phyloP scores from a whole-genome alignment of 2,113 vertebrate genomes.

The Psammodynastes pulverulentus region DNA sequence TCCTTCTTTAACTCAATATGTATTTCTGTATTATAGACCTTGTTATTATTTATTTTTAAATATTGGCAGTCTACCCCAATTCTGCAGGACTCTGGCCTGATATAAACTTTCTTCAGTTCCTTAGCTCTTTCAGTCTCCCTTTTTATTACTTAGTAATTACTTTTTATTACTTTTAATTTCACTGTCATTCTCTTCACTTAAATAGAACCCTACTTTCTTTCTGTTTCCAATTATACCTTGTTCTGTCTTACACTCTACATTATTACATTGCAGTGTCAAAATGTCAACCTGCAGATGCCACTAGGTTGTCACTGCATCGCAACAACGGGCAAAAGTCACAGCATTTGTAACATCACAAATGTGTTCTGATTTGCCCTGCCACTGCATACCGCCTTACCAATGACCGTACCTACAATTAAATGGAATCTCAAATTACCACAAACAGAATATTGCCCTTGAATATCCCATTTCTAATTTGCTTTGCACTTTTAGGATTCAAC shows the following conservation, averaged over 20 bases:
- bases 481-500: not conserved
- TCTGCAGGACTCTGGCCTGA: not conserved
- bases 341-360: not conserved
- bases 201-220: not conserved
- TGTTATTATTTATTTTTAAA: not conserved
- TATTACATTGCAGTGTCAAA: not conserved
- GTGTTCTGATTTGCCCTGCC: not conserved
- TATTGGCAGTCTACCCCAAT: not conserved
- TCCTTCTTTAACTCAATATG: not conserved
- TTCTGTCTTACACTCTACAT: not conserved
- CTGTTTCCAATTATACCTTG: not conserved
- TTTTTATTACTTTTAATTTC: not conserved
- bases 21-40: not conserved
- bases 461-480: not conserved
- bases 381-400: not conserved
- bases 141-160: not conserved
- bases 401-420: not conserved
- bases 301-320: not conserved
- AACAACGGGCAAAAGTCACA: not conserved
- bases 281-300: not conserved
- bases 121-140: not conserved
- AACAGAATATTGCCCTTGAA: not conserved
- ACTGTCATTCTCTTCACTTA: not conserved
- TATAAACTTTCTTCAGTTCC: not conserved
- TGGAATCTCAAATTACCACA: not conserved